Conservation (phyloP, 2,888 invertebrate species). For the Folsomia candida region DNA sequence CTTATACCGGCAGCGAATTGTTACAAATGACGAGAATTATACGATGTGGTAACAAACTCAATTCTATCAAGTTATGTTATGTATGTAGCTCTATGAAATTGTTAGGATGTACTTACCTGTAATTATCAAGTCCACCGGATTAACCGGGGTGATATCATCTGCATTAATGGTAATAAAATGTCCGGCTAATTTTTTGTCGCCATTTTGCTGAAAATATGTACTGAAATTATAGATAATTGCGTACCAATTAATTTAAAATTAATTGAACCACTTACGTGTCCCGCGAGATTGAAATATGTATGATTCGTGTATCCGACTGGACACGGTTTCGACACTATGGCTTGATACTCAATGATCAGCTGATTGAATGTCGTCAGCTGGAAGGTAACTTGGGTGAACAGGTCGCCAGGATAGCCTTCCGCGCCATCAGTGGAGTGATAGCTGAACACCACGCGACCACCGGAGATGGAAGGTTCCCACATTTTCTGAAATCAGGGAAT, state of each 20-base stretch:
- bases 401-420: slow-evolving; percentile 85
- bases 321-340: slow-evolving; percentile 73
- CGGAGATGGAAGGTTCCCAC: slow-evolving; percentile 64
- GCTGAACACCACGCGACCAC: slow-evolving; percentile 65
- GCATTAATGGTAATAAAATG: slow-evolving; percentile 73
- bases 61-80: too few relatives aligned
- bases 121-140: slow-evolving; percentile 68
- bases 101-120: too few relatives aligned
- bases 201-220: slow-evolving; percentile 59
- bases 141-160: slow-evolving; percentile 70
- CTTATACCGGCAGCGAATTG: too few relatives aligned
- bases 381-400: slow-evolving; percentile 69
- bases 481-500: slow-evolving; percentile 63
- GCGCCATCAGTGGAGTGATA: slow-evolving; percentile 75
- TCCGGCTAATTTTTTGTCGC: slow-evolving; percentile 64
- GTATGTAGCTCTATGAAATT: too few relatives aligned
- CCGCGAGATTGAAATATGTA: slow-evolving; percentile 87
- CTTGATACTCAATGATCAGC: slow-evolving; percentile 71
- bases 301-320: slow-evolving; percentile 84
- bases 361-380: slow-evolving; percentile 71
- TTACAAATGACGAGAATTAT: too few relatives aligned
- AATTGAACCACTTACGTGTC: too few relatives aligned
- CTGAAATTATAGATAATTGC: too few relatives aligned
- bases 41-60: too few relatives aligned
- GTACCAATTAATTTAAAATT: too few relatives aligned